phyloP scores from a whole-genome alignment of 2,113 vertebrate genomes.

The Harpagus bidentatus region DNA sequence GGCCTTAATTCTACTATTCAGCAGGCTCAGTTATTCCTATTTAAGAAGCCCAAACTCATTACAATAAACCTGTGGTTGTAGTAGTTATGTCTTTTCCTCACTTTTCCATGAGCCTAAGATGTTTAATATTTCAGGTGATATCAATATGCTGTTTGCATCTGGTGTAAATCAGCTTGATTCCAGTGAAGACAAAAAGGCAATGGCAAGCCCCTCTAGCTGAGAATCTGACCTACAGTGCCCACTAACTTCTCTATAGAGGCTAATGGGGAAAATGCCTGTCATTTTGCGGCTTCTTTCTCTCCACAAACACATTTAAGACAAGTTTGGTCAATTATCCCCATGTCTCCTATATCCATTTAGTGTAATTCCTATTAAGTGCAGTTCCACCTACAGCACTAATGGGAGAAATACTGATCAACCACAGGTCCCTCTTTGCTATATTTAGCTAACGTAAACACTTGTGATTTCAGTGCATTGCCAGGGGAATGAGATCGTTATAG shows the following conservation, averaged over 20 bases:
- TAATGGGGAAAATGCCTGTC: slow-evolving; percentile 67
- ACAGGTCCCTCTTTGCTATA: slow-evolving; percentile 60
- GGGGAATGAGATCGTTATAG: slow-evolving; percentile 58
- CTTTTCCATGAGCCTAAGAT: background rate
- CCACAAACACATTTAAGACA: slow-evolving; percentile 66
- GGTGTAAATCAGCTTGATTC: slow-evolving; percentile 24
- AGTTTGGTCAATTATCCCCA: slow-evolving; percentile 72
- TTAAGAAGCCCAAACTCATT: slow-evolving; percentile 2
- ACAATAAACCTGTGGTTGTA: slow-evolving; percentile 33
- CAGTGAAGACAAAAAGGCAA: slow-evolving; percentile 27
- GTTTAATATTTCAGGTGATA: background rate
- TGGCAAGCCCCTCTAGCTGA: slow-evolving; percentile 21
- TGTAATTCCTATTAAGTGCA: slow-evolving; percentile 72
- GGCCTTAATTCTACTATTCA: background rate
- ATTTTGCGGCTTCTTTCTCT: slow-evolving; percentile 69
- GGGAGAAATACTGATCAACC: slow-evolving; percentile 61
- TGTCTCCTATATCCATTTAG: slow-evolving; percentile 73
- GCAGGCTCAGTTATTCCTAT: background rate
- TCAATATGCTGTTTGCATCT: background rate
- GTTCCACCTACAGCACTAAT: slow-evolving; percentile 74
- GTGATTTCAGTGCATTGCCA: slow-evolving; percentile 46
- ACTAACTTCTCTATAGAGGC: slow-evolving; percentile 49
- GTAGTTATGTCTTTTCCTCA: slow-evolving; percentile 12
- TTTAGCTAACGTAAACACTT: slow-evolving; percentile 29
- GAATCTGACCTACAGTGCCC: slow-evolving; percentile 43